Evolutionary conservation across 2,113 vertebrate species (phyloP).

Genomic region (Oreochromis aureus): DNA sequence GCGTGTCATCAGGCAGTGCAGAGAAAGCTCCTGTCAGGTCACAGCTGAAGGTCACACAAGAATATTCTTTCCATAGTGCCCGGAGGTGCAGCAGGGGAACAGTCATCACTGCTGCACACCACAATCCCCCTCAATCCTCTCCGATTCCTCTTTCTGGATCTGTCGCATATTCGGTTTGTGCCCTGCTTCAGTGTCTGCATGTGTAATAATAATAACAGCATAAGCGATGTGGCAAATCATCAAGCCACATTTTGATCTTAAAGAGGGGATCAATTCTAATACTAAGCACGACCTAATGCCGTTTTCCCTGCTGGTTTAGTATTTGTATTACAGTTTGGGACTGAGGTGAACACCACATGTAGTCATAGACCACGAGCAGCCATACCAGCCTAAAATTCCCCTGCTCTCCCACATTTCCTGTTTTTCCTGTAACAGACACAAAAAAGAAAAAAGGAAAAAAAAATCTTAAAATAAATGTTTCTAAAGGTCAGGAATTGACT

Average conservation of each 20-base stretch:
- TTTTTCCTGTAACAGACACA: not conserved
- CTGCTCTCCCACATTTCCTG: not conserved
- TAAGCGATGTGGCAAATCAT: not conserved
- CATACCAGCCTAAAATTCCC: not conserved
- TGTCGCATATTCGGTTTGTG: not conserved
- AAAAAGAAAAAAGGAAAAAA: not conserved
- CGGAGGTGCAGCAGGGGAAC: not conserved
- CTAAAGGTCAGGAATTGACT: not conserved
- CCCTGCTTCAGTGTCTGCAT: not conserved
- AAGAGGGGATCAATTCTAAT: not conserved
- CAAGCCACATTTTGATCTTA: not conserved
- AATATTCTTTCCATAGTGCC: slow-evolving; percentile 27
- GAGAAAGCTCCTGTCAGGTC: slow-evolving; percentile 28
- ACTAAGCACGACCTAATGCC: fast-evolving
- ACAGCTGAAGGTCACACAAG: slow-evolving; percentile 48
- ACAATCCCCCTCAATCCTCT: not conserved
- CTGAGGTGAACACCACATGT: not conserved
- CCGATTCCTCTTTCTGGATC: not conserved
- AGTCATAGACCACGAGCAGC: not conserved
- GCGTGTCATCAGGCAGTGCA: not conserved
- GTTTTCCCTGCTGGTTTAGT: not conserved
- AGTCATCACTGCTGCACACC: not conserved
- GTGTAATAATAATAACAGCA: not conserved
- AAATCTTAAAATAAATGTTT: not conserved
- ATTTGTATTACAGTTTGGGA: not conserved